Base-by-base conservation (phyloP, 2,888 invertebrate species). In the Gari tellinella region DNA sequence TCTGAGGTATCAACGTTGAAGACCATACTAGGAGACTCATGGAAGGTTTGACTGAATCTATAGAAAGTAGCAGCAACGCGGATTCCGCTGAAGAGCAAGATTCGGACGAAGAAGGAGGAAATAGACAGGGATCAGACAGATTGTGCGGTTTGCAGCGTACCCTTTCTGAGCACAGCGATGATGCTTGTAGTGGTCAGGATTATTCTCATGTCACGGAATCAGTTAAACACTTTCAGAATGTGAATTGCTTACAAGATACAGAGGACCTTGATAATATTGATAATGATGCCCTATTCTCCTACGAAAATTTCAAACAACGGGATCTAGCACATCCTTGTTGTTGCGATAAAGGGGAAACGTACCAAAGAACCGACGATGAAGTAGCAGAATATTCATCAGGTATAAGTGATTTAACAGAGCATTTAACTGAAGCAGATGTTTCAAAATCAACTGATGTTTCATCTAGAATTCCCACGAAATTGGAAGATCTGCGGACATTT, bases 11-110 rank as follows among this genome's bases (percentile, higher is more conserved):
- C 62, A 8, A 48, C 78, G 41, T 68, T 87, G 23, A 67, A 78
- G 66, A 87, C 88, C 17, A 66, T 69, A 38, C 89, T n/a, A 69
- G 86, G 61, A 88, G 89, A 7, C 73, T 84, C 23, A 65, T 89
- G 38, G 89, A 89, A 58, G 86, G 85, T 48, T 49, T 87, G 19
- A 80, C 84, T 14, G 80, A 76, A 21, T 63, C 72, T 17, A 38
- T 68, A 23, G 26, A 61, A 23, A 26, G 64, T 12, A 65, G 66
- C 12, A n/a, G n/a, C n/a, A 67, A 48, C 41, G 68, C 63, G 45
- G 62, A 55, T 3, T 19, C 10, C 2, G 46, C 58, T 1, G 38
- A 49, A 19, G 21, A 43, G 26, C 37, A 23, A 40, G 19, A 58
- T 8, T 4, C 31, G 10, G 64, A 69, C 25, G 63, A 58, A 31